A percentile compares a stretch with the other conserved stretches of the same genome.
These are phyloP conservation scores for Semicossyphus pulcher DNA, from an alignment of 2,113 vertebrate genomes.

Conservation along the genomic window DNA sequence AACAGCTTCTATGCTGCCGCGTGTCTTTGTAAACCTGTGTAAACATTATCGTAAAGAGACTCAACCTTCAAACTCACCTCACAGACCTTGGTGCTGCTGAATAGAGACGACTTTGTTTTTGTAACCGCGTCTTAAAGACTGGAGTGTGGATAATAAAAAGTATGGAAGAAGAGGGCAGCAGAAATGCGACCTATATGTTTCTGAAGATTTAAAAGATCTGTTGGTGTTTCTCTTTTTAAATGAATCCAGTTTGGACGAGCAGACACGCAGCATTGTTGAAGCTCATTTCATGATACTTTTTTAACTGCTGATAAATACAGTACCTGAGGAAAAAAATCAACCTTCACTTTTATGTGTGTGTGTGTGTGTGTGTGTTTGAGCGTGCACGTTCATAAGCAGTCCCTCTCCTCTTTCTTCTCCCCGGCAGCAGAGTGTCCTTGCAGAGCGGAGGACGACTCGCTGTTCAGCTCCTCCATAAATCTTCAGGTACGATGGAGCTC, in stretches of 20 bases:
- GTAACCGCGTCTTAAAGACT: too few species aligned
- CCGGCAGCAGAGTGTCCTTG: constrained; percentile 39
- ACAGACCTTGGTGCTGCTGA: too few species aligned
- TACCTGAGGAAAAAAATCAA: constrained; percentile 23
- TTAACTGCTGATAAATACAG: not conserved
- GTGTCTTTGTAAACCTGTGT: too few species aligned
- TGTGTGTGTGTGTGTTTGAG: not conserved
- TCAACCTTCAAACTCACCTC: too few species aligned
- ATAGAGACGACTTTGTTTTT: too few species aligned
- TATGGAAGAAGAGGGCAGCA: too few species aligned
- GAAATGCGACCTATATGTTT: too few species aligned
- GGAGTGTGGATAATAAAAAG: too few species aligned
- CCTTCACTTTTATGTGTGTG: not conserved
- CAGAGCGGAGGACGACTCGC: constrained; percentile 38
- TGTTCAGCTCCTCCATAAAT: constrained; percentile 49
- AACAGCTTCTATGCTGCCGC: too few species aligned
- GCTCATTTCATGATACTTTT: constrained; percentile 6
- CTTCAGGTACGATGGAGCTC: constrained; percentile 47
- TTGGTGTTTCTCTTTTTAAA: constrained; percentile 5
- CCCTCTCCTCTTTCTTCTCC: constrained; percentile 7
- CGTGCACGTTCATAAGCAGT: constrained; percentile 17
- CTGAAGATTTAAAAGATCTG: too few species aligned
- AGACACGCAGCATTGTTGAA: not conserved
- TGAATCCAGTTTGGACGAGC: not conserved
- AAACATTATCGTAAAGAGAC: too few species aligned